Percentiles rank a stretch among this genome's conserved stretches.
These are phyloP conservation scores for Acanthosepion esculentum DNA, from an alignment of 2,888 invertebrate genomes.

Conservation along the genomic window DNA sequence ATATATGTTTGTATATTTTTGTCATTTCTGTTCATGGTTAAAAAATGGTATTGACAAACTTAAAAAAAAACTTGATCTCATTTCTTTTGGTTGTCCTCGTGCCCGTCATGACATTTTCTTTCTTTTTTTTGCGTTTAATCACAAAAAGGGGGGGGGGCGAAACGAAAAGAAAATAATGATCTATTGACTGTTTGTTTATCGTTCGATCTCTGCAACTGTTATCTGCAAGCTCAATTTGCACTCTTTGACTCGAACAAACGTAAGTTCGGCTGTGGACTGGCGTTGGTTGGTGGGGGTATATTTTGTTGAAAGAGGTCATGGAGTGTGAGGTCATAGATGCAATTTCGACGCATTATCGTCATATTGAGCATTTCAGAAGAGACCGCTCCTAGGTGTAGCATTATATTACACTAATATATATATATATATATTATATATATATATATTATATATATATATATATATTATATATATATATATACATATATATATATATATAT, in stretches of 20 bases:
- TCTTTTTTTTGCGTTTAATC: too few relatives aligned
- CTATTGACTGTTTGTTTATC: not conserved
- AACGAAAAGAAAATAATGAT: not conserved
- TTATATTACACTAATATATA: not conserved
- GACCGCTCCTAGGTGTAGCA: not conserved
- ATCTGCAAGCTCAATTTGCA: not conserved
- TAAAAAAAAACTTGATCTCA: not conserved
- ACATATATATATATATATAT: too few relatives aligned
- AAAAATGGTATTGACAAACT: too few relatives aligned
- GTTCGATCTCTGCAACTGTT: not conserved
- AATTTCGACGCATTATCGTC: not conserved
- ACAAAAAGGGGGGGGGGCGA: too few relatives aligned
- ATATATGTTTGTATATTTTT: accelerated
- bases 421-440: too few relatives aligned
- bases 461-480: too few relatives aligned
- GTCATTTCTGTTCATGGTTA: too few relatives aligned
- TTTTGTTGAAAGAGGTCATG: not conserved
- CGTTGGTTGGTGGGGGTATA: not conserved
- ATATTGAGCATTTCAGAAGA: not conserved
- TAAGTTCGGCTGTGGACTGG: not conserved
- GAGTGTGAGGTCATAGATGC: not conserved
- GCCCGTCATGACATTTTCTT: not conserved
- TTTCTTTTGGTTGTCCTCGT: not conserved
- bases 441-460: too few relatives aligned
- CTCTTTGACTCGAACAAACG: not conserved